Evolutionary conservation across 1,140 invertebrate genomes (phyloP), one percentile per base, ranked within the genome.

Genomic region (Holotrichia oblita): DNA sequence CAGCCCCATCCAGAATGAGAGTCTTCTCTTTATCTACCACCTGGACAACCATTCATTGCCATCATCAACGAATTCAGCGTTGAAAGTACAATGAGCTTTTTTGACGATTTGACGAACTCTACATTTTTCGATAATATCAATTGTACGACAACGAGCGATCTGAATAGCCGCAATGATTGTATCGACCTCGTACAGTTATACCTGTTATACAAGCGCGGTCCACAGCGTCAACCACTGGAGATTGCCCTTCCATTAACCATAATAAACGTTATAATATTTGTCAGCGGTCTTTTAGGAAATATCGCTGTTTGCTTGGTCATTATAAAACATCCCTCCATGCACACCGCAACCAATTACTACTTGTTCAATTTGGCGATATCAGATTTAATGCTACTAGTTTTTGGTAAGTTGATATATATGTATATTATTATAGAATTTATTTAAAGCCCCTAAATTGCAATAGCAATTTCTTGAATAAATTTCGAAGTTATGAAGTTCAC

Each of bases 271-370:
- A 84, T 92, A 20, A 96, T 98, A 73, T 96, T 98, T 83, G 84
- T 97, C 3, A 93, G 94, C 0, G 97, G 97, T 0, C 89, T 97
- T 2, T 86, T 96, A 55, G 97, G 97, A 6, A 99, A 99, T 85
- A 85, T 96, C 24, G 90, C 92, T 0, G 97, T 97, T 8, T 98
- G 97, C 84, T 89, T 95, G 44, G 97, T 99, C 0, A 98, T 99
- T 72, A 89, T 94, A 2, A 91, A 91, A 76, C 96, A 97, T 84
- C 89, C 92, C 76, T 91, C 91, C 2, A 93, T 98, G 93, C 94
- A 94, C 81, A 94, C 93, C 0, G 93, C 94, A 0, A 96, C 94
- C 0, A 98, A 99, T 85, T 98, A 96, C 84, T 99, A 99, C 86
- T 90, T 99, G 80, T 97, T 98, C 87, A 97, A 93, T 85, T 86